Evolutionary conservation across 2,113 vertebrate genomes (phyloP), one percentile per base, ranked within the genome.

Genomic region (Oceanites oceanicus): DNA sequence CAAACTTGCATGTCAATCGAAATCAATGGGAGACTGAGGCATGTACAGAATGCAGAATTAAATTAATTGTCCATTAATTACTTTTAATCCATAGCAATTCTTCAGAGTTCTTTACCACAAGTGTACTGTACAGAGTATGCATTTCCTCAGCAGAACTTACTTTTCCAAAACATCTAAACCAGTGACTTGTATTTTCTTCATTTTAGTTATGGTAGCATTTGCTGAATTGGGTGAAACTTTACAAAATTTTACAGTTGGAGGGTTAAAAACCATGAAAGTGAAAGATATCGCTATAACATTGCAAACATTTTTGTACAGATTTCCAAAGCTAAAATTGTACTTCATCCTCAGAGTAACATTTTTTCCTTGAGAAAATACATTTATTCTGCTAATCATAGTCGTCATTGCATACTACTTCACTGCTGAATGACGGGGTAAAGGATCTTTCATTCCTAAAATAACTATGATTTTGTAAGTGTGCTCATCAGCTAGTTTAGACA

Each of bases 371-470:
- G 70, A 16, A 20, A 86, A 74, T 13, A n/a, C 29, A 81, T 56
- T 32, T 59, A 86, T 74, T 67, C 34, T 85, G 84, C 53, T 92
- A 68, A 94, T 89, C 80, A 86, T 5, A 92, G 89, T 58, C 18
- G 9, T 85, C 91, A 77, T 61, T 38, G 53, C 88, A 72, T 47
- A 73, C 62, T 75, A 25, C 83, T 92, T 92, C 77, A 61, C 62
- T 63, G 74, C 80, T 82, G 65, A 91, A 66, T 82, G 91, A 91
- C 0, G 20, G 49, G 70, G 63, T 73, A 92, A 78, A 95, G 58
- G 71, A 92, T 70, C 80, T 92, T 92, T 72, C 89, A 42, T 92
- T 91, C 86, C 94, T 44, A 90, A 95, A 95, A 96, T 91, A 95
- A 62, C 84, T 89, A 53, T 79, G 91, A 95, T 94, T 93, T 95